Evolutionary conservation across 2,797 vertebrate genomes (phyloP).

Genomic region (Loriculus beryllinus): DNA sequence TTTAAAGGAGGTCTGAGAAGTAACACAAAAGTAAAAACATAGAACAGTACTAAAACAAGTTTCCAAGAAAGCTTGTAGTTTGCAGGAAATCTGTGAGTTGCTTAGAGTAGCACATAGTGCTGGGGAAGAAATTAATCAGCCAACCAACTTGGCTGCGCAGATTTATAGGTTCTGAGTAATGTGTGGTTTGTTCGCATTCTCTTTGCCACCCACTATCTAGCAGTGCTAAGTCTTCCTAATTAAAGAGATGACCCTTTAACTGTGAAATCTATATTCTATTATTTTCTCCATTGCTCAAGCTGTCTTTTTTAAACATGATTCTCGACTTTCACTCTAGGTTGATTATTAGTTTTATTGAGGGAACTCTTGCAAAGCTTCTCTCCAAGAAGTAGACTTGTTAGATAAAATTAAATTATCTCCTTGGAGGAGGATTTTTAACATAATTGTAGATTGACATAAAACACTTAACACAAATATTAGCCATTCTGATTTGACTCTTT

Average conservation of each 20-base stretch:
- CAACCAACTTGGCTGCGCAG: slow-evolving; percentile 4
- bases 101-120: neutral
- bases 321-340: slow-evolving; percentile 10
- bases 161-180: slow-evolving; percentile 35
- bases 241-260: slow-evolving; percentile 56
- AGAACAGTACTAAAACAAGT: neutral
- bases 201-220: slow-evolving; percentile 18
- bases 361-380: neutral
- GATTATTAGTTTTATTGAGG: slow-evolving; percentile 25
- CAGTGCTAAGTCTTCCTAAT: slow-evolving; percentile 52
- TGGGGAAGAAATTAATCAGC: slow-evolving; percentile 51
- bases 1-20: neutral
- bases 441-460: neutral
- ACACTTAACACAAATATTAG: neutral
- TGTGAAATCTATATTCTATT: slow-evolving; percentile 62
- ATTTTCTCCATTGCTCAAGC: slow-evolving; percentile 48
- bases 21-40: neutral
- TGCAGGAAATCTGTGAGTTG: neutral
- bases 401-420: slow-evolving; percentile 32
- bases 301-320: slow-evolving; percentile 5
- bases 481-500: neutral
- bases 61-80: neutral
- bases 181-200: slow-evolving; percentile 24
- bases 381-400: neutral
- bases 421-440: neutral